Base-by-base conservation (phyloP, 2,888 invertebrate genomes). In the Dryadula phaetusa region DNA sequence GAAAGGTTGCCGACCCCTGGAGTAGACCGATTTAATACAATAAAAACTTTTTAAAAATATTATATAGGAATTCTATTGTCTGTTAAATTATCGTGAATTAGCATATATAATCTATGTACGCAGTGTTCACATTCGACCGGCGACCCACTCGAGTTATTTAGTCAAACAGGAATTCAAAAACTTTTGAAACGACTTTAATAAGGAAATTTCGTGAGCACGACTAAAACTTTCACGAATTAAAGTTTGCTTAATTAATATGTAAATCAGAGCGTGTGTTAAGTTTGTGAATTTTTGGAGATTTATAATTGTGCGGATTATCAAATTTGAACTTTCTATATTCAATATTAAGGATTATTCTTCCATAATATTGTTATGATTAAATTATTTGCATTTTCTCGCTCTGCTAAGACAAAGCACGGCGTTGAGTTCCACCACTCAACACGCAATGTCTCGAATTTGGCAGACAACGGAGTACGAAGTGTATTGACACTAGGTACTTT, bases 181-280 rank as follows among this genome's bases (percentile, higher is more conserved):
- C 22, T 54, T 67, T 62, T 37, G 2, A 10, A n/a, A 46, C 37
- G 16, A 28, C 56, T 49, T 47, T 37, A 32, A 62, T 56, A 56
- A 60, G 56, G 56, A 56, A 56, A 56, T 34, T 56, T 56, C 12
- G 56, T 37, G 22, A 40, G 22, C 56, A 14, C 56, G 20, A 44
- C 28, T 37, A 37, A 22, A 69, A 64, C 56, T 70, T 70, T 20
- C 20, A 25, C 60, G 34, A 46, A 44, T 53, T 64, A 46, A 66
- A 64, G 64, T 67, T 67, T 22, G 5, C 37, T 62, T 65, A 67
- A 72, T 72, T 72, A 72, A 70, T 58, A 72, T 72, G 67, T 34
- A 68, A 72, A 72, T 72, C 63, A 40, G 37, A 42, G 58, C 46
- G 46, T 62, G 58, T 66, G 71, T 69, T 63, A 46, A 62, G 37